Percentiles rank a stretch among this genome's conserved stretches.
Evolutionary conservation across 2,888 invertebrate genomes (phyloP).

Genomic region (Cheilosia soror): DNA sequence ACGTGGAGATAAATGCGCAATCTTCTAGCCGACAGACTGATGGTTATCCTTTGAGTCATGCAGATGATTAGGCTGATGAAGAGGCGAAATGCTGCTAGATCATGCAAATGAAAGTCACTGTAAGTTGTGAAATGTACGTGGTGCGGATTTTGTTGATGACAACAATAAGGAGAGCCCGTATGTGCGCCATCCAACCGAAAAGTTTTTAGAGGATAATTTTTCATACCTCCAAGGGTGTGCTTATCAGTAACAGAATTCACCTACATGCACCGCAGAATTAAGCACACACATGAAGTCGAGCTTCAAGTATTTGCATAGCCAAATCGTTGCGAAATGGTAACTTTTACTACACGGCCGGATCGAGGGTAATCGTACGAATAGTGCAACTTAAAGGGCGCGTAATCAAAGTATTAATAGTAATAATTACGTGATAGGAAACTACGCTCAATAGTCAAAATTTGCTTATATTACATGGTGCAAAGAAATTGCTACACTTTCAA

Average conservation of each 20-base stretch:
- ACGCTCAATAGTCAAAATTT: too few species aligned
- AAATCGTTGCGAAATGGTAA: constrained; percentile 35
- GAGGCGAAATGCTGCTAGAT: constrained; percentile 27
- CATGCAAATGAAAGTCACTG: constrained; percentile 69
- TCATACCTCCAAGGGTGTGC: constrained; percentile 68
- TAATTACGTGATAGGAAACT: too few species aligned
- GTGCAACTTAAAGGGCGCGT: too few species aligned
- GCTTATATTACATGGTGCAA: too few species aligned
- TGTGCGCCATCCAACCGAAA: constrained; percentile 29
- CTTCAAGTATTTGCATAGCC: constrained; percentile 65
- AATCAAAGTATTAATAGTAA: too few species aligned
- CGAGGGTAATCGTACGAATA: not conserved
- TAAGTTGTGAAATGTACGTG: constrained; percentile 18
- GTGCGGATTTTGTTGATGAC: constrained; percentile 68
- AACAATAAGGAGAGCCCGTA: constrained; percentile 33
- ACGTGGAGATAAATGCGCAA: constrained; percentile 26
- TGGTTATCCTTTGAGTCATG: constrained; percentile 68
- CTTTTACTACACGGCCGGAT: constrained; percentile 31
- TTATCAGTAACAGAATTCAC: constrained; percentile 69
- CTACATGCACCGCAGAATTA: constrained; percentile 65
- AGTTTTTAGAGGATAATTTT: constrained; percentile 67
- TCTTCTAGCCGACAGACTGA: constrained; percentile 41
- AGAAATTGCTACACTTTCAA: too few species aligned
- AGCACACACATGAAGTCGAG: constrained; percentile 42
- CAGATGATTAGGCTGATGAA: constrained; percentile 46